Evolutionary conservation across 2,113 vertebrate genomes (phyloP).

Genomic region (Chamaetylas fuelleborni): DNA sequence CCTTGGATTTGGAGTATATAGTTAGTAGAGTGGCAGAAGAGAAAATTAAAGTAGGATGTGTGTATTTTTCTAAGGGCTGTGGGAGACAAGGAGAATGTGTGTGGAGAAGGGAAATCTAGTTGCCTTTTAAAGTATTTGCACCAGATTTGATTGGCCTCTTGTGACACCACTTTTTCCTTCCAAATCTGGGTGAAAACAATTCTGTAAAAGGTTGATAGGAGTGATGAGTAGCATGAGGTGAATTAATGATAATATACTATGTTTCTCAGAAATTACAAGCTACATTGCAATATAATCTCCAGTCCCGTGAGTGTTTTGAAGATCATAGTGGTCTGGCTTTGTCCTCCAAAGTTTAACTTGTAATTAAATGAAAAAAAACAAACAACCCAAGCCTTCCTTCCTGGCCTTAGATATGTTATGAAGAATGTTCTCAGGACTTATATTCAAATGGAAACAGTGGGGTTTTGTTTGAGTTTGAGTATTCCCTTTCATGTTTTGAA

Average conservation of each 20-base stretch:
- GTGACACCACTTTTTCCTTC: background rate
- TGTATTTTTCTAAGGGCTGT: background rate
- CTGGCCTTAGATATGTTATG: background rate
- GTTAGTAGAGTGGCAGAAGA: conserved; percentile 3
- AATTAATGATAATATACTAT: background rate
- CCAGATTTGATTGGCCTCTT: background rate
- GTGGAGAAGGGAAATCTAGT: background rate
- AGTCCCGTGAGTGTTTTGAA: background rate
- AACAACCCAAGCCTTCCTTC: background rate
- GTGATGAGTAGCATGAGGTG: background rate
- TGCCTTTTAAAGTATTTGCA: background rate
- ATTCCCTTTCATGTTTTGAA: conserved; percentile 3
- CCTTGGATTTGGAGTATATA: conserved; percentile 12
- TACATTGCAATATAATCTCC: background rate
- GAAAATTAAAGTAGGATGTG: background rate
- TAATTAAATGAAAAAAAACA: conserved; percentile 9
- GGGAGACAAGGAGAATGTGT: background rate
- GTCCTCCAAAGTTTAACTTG: background rate
- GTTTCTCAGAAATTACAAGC: background rate
- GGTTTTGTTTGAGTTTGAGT: conserved; percentile 6
- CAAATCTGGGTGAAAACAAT: background rate
- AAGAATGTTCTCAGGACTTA: background rate
- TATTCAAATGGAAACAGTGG: background rate
- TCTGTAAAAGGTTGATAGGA: background rate
- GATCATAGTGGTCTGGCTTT: conserved; percentile 3